A percentile compares a stretch with the other conserved stretches of the same genome.
phyloP scores from a whole-genome alignment of 2,113 vertebrate species.

The Pachyramphus minor region DNA sequence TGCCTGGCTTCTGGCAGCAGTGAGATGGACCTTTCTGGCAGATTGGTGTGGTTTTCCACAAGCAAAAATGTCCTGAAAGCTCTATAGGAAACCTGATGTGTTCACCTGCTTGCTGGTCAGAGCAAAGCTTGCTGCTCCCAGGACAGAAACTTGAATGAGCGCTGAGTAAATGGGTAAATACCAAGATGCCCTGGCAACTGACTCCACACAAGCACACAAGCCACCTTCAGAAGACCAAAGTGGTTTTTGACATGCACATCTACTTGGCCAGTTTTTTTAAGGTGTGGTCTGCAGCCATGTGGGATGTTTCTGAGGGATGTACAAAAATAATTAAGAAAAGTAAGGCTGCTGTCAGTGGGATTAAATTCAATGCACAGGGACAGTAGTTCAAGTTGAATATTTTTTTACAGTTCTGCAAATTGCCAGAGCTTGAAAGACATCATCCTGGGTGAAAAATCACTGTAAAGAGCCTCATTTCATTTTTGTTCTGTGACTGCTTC shows the following conservation, averaged over 20 bases:
- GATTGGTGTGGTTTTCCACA: neutral
- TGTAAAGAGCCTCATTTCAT: neutral
- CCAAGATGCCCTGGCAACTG: neutral
- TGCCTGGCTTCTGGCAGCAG: neutral
- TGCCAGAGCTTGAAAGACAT: slow-evolving; percentile 19
- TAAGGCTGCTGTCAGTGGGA: neutral
- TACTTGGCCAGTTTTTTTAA: neutral
- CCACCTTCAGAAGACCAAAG: neutral
- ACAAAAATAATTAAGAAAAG: neutral
- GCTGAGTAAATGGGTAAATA: neutral
- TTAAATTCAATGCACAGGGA: neutral
- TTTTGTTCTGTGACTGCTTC: neutral
- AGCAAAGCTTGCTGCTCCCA: neutral
- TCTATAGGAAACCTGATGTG: neutral
- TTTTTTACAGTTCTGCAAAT: neutral
- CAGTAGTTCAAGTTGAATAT: neutral
- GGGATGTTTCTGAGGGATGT: neutral
- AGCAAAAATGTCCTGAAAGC: neutral
- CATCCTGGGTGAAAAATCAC: neutral
- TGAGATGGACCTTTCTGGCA: neutral
- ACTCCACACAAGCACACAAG: neutral
- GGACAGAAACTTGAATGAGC: neutral
- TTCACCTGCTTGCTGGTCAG: neutral
- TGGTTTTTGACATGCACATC: neutral
- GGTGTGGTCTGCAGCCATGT: neutral